Evolutionary conservation across 2,797 vertebrate genomes (phyloP).

Genomic region (Brachyalestes nurse): DNA sequence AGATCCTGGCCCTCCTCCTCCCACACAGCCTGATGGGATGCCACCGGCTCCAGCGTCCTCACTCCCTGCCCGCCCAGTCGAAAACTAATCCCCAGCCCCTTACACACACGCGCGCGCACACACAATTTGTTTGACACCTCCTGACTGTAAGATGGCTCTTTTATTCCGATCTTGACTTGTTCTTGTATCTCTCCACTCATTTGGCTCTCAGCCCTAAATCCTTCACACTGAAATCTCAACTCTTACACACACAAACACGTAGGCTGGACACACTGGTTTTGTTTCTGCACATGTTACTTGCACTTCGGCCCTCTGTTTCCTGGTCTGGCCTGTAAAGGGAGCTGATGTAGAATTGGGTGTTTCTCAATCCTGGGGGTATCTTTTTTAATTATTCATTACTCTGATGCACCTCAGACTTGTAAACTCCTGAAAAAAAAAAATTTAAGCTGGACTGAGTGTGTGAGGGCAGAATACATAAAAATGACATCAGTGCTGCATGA

Average conservation of each 20-base stretch:
- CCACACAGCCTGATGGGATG: constrained; percentile 83
- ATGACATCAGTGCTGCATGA: background rate
- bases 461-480: background rate
- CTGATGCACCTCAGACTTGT: no score
- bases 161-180: constrained; percentile 25
- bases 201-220: constrained; percentile 38
- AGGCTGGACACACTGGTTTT: no score
- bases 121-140: constrained; percentile 7
- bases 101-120: no score
- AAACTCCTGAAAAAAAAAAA: no score
- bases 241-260: constrained; percentile 17
- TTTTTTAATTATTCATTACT: no score
- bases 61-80: constrained; percentile 76
- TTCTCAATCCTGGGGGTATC: no score
- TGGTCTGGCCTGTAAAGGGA: constrained; percentile 19
- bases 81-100: constrained; percentile 58
- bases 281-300: constrained; percentile 11
- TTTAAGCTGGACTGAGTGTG: no score
- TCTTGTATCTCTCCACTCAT: constrained; percentile 54
- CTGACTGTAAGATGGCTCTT: constrained; percentile 23
- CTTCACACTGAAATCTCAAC: constrained; percentile 8
- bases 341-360: background rate
- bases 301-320: constrained; percentile 1
- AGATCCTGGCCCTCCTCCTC: constrained; percentile 84
- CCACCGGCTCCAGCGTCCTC: constrained; percentile 79